Conservation (phyloP, 2,797 vertebrate species). For the Trachurus trachurus region DNA sequence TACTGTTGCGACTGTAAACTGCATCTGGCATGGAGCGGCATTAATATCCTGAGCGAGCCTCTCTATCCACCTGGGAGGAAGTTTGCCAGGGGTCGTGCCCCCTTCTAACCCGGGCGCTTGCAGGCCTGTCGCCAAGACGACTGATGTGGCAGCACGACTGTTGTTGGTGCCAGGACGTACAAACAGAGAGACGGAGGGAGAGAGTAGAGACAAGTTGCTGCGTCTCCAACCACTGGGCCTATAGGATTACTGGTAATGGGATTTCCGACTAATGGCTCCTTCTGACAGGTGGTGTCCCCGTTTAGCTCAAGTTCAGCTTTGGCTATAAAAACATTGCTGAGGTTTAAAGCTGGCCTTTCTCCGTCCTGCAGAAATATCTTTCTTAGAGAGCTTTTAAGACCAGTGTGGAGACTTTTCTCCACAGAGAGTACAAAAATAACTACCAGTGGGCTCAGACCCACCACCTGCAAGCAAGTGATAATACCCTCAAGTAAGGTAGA, state of each 20-base stretch:
- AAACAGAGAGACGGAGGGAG: constrained; percentile 5
- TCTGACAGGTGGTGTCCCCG: constrained; percentile 80
- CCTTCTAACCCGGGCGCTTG: constrained; percentile 56
- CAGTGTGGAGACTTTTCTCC: not conserved
- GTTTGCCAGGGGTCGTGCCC: constrained; percentile 68
- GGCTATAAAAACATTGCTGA: constrained; percentile 66
- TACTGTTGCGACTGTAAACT: constrained; percentile 67
- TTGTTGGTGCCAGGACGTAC: constrained; percentile 33
- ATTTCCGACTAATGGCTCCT: constrained; percentile 78
- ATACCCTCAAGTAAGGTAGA: too few species aligned
- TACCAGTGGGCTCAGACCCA: not conserved
- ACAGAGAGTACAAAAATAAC: constrained; percentile 8
- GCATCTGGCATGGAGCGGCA: constrained; percentile 78
- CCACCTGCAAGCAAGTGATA: not conserved
- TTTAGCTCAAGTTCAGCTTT: constrained; percentile 78
- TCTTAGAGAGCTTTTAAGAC: constrained; percentile 29
- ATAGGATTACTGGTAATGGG: constrained; percentile 84
- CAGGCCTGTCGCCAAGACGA: constrained; percentile 47
- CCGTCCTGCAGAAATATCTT: constrained; percentile 6
- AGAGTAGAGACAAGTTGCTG: constrained; percentile 36
- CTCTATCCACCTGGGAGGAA: constrained; percentile 60
- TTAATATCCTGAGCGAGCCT: constrained; percentile 60
- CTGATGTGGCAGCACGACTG: constrained; percentile 31
- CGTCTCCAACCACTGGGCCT: constrained; percentile 50
- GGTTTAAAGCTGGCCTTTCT: constrained; percentile 49